Evolutionary conservation across 2,888 invertebrate genomes (phyloP).

Genomic region (Syrista parreyssii): DNA sequence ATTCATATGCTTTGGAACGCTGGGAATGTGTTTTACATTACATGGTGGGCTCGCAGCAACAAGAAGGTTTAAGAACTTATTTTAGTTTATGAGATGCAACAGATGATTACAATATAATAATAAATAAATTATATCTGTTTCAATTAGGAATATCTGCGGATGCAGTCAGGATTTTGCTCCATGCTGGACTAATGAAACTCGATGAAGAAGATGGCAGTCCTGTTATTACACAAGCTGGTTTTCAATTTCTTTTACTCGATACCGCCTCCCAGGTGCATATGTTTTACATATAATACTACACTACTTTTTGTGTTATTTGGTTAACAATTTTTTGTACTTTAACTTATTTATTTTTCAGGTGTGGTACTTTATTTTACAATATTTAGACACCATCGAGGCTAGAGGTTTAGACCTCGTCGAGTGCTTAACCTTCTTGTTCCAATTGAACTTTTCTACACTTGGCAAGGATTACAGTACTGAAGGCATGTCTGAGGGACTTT

Average conservation of each 20-base stretch:
- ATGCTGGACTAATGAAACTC: constrained; percentile 93
- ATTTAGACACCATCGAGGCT: constrained; percentile 91
- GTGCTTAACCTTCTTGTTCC: constrained; percentile 95
- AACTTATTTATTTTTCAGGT: constrained; percentile 65
- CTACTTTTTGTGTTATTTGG: too few species aligned
- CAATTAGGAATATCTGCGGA: constrained; percentile 83
- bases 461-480: constrained; percentile 98
- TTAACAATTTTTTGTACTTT: neutral
- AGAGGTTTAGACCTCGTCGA: constrained; percentile 89
- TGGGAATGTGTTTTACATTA: constrained; percentile 98
- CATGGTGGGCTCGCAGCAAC: constrained; percentile 92
- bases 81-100: too few species aligned
- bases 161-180: constrained; percentile 91
- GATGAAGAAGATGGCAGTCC: constrained; percentile 85
- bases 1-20: constrained; percentile 90
- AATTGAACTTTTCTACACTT: constrained; percentile 92
- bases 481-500: constrained; percentile 87
- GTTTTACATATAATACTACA: neutral
- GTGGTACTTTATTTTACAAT: constrained; percentile 97
- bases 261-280: constrained; percentile 86
- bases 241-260: constrained; percentile 95
- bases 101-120: too few species aligned
- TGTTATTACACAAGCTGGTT: constrained; percentile 93
- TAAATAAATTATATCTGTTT: neutral
- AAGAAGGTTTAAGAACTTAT: constrained; percentile 70